phyloP scores from a whole-genome alignment of 2,113 vertebrate species.

The Emydura subglobosa region DNA sequence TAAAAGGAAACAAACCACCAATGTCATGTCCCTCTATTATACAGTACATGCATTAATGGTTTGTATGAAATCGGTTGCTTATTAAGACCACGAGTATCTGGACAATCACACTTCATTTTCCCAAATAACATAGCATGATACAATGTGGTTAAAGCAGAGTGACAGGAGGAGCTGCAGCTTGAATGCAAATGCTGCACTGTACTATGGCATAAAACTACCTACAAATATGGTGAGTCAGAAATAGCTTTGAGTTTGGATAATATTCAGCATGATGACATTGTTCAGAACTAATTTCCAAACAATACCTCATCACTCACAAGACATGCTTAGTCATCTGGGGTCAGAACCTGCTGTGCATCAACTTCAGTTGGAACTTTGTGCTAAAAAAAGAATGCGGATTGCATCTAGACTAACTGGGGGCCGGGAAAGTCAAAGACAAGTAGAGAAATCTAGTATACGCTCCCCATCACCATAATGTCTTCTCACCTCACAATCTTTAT shows the following conservation, averaged over 20 bases:
- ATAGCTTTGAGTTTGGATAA: constrained; percentile 56
- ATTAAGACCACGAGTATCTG: constrained; percentile 60
- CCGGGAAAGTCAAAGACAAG: neutral
- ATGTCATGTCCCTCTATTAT: constrained; percentile 45
- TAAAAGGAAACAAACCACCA: constrained; percentile 62
- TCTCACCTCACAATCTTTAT: neutral
- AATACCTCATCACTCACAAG: constrained; percentile 47
- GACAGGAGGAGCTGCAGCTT: constrained; percentile 43
- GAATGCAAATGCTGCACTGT: constrained; percentile 44
- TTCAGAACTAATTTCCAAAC: constrained; percentile 57
- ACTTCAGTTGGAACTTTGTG: constrained; percentile 4
- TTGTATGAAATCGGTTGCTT: constrained; percentile 40
- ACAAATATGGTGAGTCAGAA: constrained; percentile 54
- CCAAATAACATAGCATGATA: constrained; percentile 51
- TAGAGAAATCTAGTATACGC: constrained; percentile 20
- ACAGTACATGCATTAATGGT: constrained; percentile 38
- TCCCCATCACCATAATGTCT: neutral
- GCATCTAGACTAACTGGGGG: neutral
- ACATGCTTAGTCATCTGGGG: constrained; percentile 31
- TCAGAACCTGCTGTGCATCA: neutral
- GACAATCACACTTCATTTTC: constrained; percentile 23
- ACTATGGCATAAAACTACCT: neutral
- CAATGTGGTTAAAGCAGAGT: constrained; percentile 31
- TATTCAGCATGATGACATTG: constrained; percentile 47
- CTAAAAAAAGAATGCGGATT: constrained; percentile 20